Evolutionary conservation across 2,797 vertebrate species (phyloP).

Genomic region (Myiotriccus ornatus): DNA sequence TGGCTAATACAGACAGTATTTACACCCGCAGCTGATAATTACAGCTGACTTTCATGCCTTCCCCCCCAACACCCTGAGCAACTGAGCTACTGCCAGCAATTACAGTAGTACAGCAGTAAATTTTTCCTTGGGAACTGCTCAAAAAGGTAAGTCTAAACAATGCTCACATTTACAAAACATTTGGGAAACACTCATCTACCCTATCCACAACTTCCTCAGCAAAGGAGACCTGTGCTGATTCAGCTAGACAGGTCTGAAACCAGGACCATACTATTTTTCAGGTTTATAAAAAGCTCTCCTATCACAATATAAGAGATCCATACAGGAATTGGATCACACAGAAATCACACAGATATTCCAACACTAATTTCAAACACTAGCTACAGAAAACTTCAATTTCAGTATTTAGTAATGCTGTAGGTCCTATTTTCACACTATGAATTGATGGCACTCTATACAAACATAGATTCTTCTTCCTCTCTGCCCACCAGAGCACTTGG

Average conservation of each 20-base stretch:
- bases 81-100: background rate
- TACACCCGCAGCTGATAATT: slow-evolving; percentile 4
- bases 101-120: background rate
- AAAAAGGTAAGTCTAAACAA: background rate
- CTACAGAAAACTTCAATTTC: background rate
- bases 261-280: background rate
- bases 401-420: background rate
- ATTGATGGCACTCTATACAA: background rate
- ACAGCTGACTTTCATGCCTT: background rate
- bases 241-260: background rate
- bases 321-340: background rate
- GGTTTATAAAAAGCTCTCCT: background rate
- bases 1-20: background rate
- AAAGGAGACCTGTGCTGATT: background rate
- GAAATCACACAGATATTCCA: background rate
- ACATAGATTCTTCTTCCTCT: background rate
- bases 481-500: background rate
- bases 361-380: background rate
- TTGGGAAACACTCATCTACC: background rate
- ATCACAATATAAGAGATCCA: background rate
- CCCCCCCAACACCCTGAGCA: background rate
- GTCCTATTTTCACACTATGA: background rate
- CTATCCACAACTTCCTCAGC: background rate
- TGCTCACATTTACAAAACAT: background rate
- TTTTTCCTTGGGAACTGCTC: background rate